Evolutionary conservation across 2,888 invertebrate genomes (phyloP).

Genomic region (Chloromyia formosa): DNA sequence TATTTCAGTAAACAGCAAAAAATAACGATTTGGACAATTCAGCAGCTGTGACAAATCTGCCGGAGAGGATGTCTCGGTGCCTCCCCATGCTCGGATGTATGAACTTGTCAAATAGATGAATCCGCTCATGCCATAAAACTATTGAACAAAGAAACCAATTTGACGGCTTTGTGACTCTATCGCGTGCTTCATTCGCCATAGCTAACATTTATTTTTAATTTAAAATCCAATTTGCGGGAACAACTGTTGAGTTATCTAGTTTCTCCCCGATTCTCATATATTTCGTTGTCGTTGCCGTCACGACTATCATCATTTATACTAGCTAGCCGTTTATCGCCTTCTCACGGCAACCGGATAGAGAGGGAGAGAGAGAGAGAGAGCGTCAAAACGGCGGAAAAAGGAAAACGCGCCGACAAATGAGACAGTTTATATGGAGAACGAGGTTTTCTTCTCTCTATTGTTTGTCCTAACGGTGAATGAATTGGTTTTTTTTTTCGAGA

Average conservation of each 20-base stretch:
- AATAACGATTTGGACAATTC: no score
- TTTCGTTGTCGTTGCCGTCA: no score
- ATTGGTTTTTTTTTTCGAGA: slow-evolving; percentile 14
- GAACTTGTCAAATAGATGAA: no score
- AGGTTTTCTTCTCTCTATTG: slow-evolving; percentile 25
- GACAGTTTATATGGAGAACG: slow-evolving; percentile 43
- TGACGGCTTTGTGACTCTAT: slow-evolving; percentile 52
- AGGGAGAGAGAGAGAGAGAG: no score
- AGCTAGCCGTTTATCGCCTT: no score
- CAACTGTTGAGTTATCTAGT: slow-evolving; percentile 47
- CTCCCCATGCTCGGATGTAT: no score
- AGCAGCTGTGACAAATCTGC: no score
- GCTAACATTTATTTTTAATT: slow-evolving; percentile 54
- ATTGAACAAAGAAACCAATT: slow-evolving; percentile 52
- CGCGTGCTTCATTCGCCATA: slow-evolving; percentile 38
- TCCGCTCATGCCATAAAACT: background rate
- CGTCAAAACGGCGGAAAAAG: slow-evolving; percentile 3
- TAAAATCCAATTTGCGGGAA: slow-evolving; percentile 54
- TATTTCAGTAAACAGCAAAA: no score
- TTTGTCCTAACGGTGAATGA: slow-evolving; percentile 37
- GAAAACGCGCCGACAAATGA: slow-evolving; percentile 29
- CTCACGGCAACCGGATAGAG: no score
- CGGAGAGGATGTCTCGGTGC: no score
- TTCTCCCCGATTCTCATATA: background rate
- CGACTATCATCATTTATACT: no score